Evolutionary conservation across 2,113 vertebrate genomes (phyloP), one percentile per base, ranked within the genome.

Genomic region (Myiopsitta monachus): DNA sequence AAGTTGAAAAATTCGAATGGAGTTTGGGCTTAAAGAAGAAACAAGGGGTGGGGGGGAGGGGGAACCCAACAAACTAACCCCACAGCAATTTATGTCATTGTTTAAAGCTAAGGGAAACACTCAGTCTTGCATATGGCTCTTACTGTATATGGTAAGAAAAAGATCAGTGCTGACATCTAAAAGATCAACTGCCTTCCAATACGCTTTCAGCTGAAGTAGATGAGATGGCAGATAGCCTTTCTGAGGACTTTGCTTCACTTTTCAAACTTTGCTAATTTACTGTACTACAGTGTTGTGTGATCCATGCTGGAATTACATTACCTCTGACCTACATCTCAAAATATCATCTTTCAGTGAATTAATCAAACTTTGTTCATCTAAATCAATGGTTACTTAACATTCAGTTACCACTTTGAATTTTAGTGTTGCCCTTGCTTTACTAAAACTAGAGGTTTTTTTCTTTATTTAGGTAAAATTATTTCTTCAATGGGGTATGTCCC

Each of bases 61-160:
- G 7, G 23, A 54, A 83, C 27, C 33, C n/a, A n/a, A 43, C 8
- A 36, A 52, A 10, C 24, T 4, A 62, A 68, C 7, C 33, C 28
- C 5, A 49, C 57, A 59, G 67, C 36, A 92, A 62, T 92, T 97
- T 94, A 55, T 94, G 31, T 87, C n/a, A 66, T 88, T 84, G 63
- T 94, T 96, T 96, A 83, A 96, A 90, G 57, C 57, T 95, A 77
- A 90, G 46, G 18, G 75, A 69, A 97, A 51, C 43, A 10, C 77
- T 92, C 54, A 61, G 23, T 39, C 75, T 67, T 95, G 18, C 39
- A 13, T 94, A 83, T 86, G 94, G 93, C 67, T 97, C 88, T 97
- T 95, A 97, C 94, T 97, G 54, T 97, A 82, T 97, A 96, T 97
- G 95, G 94, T 94, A 90, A 97, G 95, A 97, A 86, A 26, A 77